Evolutionary conservation across 1,140 invertebrate genomes (phyloP).

Genomic region (Delia radicum): DNA sequence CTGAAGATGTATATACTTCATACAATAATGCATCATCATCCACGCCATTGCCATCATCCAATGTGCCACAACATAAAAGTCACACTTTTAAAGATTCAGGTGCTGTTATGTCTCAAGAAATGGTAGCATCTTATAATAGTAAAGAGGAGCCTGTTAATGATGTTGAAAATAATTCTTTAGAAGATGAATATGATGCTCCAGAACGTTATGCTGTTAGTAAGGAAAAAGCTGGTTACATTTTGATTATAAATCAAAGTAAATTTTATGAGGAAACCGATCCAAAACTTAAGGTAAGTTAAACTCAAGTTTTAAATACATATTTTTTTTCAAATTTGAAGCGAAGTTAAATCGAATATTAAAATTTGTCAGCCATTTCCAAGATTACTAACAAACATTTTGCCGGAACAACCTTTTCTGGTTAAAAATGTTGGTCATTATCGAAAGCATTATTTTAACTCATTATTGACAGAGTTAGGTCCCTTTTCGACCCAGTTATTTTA

Average conservation of each 20-base stretch:
- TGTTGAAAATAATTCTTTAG: neutral
- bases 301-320: neutral
- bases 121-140: neutral
- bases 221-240: conserved; percentile 38
- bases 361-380: too few species aligned
- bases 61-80: neutral
- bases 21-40: too few species aligned
- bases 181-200: neutral
- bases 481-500: too few species aligned
- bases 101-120: neutral
- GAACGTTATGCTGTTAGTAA: conserved; percentile 30
- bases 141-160: neutral
- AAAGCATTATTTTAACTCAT: too few species aligned
- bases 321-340: too few species aligned
- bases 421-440: too few species aligned
- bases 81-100: neutral
- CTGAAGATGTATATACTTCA: neutral
- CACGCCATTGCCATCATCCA: too few species aligned
- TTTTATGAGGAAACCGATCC: conserved; percentile 36
- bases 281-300: conserved; percentile 26
- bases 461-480: too few species aligned
- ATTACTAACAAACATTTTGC: too few species aligned
- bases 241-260: conserved; percentile 49
- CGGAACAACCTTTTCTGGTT: too few species aligned
- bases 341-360: too few species aligned